Percentiles rank a stretch among this genome's conserved stretches.
phyloP scores from a whole-genome alignment of 2,888 invertebrate genomes.

The Uropetala carovei region DNA sequence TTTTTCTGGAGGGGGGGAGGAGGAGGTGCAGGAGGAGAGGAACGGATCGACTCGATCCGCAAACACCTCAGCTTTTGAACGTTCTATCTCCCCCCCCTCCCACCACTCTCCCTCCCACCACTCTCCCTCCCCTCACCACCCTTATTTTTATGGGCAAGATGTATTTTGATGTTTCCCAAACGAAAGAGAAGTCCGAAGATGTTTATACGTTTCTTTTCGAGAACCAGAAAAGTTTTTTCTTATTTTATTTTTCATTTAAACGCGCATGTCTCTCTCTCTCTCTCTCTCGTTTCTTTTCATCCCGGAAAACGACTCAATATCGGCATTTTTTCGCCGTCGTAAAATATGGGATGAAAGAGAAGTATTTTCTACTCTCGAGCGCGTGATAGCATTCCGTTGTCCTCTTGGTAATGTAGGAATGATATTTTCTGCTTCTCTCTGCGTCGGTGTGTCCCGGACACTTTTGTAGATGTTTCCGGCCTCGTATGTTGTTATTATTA shows the following conservation, averaged over 20 bases:
- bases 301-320: not conserved
- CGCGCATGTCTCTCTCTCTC: not conserved
- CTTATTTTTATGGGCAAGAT: not conserved
- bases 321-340: not conserved
- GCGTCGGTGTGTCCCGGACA: too few species aligned
- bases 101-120: not conserved
- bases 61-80: not conserved
- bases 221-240: not conserved
- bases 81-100: not conserved
- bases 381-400: too few species aligned
- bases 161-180: not conserved
- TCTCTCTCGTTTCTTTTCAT: too few species aligned
- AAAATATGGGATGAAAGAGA: not conserved
- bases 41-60: not conserved
- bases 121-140: not conserved
- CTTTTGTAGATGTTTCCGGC: too few species aligned
- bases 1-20: slow-evolving; percentile 15
- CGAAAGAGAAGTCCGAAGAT: not conserved
- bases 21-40: not conserved
- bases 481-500: too few species aligned
- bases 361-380: not conserved
- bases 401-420: too few species aligned
- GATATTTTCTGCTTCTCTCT: too few species aligned
- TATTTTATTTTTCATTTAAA: not conserved
- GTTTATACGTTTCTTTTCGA: not conserved